These are phyloP conservation scores for Platypus cylindrus DNA, from an alignment of 2,888 invertebrate species.

Conservation along the genomic window DNA sequence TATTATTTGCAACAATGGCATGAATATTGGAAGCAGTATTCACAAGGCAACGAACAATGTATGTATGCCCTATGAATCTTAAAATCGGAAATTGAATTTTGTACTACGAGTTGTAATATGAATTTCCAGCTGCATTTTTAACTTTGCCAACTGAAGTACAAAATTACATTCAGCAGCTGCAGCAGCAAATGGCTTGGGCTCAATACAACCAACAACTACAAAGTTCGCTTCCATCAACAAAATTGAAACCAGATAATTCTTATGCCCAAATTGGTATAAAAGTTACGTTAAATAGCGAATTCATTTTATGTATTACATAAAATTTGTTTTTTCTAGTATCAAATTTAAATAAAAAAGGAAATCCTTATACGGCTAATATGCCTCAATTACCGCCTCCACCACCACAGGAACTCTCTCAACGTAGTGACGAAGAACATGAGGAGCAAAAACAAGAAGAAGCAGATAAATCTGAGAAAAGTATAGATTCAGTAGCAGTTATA, in stretches of 20 bases:
- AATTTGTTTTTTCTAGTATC: constrained; percentile 20
- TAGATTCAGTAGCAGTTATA: background rate
- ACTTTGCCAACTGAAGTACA: constrained; percentile 22
- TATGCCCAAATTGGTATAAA: constrained; percentile 30
- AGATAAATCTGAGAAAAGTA: background rate
- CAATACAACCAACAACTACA: constrained; percentile 27
- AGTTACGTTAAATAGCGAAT: background rate
- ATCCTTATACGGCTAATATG: constrained; percentile 21
- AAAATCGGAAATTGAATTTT: background rate
- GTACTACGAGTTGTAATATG: background rate
- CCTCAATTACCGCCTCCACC: constrained; percentile 17
- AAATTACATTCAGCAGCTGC: constrained; percentile 25
- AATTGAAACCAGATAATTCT: too few species aligned
- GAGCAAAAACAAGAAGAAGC: constrained; percentile 4
- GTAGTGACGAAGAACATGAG: background rate
- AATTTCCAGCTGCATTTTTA: constrained; percentile 17
- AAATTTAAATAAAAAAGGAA: constrained; percentile 29
- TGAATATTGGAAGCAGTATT: constrained; percentile 32
- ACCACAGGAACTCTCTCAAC: background rate
- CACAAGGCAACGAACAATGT: background rate
- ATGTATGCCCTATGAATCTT: background rate
- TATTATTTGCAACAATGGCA: constrained; percentile 33
- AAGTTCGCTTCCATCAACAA: constrained; percentile 5
- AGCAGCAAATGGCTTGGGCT: constrained; percentile 26
- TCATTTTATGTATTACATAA: background rate